Percentiles rank a stretch among this genome's conserved stretches.
Conservation (phyloP, 2,888 invertebrate species). For the Nebria brevicollis region DNA sequence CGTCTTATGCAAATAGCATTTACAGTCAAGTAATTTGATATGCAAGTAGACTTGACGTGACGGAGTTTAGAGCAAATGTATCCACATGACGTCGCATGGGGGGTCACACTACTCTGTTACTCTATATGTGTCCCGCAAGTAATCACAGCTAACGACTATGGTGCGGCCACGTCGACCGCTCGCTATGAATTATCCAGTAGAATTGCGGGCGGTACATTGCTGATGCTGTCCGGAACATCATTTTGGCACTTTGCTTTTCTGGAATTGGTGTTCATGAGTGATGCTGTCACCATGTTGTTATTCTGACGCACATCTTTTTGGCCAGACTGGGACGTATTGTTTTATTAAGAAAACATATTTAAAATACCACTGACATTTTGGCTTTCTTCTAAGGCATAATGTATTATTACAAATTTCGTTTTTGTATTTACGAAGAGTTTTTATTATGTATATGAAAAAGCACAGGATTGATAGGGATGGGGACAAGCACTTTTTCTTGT, state of each 20-base stretch:
- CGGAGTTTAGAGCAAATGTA: not conserved
- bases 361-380: too few species aligned
- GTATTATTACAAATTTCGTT: too few species aligned
- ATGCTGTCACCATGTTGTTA: not conserved
- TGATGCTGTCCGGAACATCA: not conserved
- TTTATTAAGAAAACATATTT: too few species aligned
- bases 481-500: too few species aligned
- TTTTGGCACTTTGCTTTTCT: not conserved
- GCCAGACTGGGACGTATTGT: too few species aligned
- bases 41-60: not conserved
- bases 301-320: not conserved
- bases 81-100: not conserved
- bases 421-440: too few species aligned
- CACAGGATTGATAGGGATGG: too few species aligned
- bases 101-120: not conserved
- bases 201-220: conserved; percentile 15
- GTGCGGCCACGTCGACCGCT: not conserved
- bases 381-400: too few species aligned
- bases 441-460: too few species aligned
- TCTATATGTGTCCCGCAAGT: conserved; percentile 19
- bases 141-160: conserved; percentile 28
- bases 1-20: not conserved
- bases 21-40: not conserved
- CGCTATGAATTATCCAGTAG: conserved; percentile 27
- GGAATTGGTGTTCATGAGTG: not conserved